Base-by-base conservation (phyloP, 2,113 vertebrate genomes). In the Cebus imitator region DNA sequence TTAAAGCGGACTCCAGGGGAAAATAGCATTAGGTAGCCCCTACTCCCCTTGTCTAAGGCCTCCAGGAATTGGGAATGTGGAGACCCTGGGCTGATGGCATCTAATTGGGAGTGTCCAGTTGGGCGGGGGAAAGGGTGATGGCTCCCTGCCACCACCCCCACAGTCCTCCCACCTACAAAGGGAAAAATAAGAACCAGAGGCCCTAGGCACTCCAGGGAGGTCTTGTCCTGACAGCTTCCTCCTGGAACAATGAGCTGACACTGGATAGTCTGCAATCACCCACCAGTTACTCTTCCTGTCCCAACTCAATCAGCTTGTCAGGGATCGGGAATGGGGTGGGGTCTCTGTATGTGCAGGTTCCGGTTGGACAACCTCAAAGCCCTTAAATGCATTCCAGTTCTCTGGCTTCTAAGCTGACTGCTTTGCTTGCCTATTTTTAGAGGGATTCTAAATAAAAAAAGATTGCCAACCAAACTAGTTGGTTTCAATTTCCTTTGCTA, bases 171-270 rank as follows among this genome's bases (percentile, higher is more conserved):
- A 93, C 96, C 97, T 97, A 98, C 98, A 97, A 95, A 96, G 73
- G 90, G 86, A 95, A 94, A 97, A 96, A 97, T 93, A 97, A 98
- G 96, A 98, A 98, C 95, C 97, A 97, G 95, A 96, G 97, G 81
- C 50, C 92, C 94, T 52, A 86, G 75, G 90, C 97, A 21, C 96
- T 98, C 98, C 97, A 73, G 98, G 98, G 98, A 99, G 98, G 98
- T 99, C 98, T 98, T 97, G 68, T 97, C 95, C 91, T 64, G 80
- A 98, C 94, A 97, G 96, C 98, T 98, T 98, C 98, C 98, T 97
- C 88, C 93, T 86, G 66, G 97, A 98, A 97, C 97, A 98, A 98
- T 91, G 98, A 97, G 95, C 91, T 97, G 98, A 98, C 98, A 98
- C 84, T 98, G 98, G 97, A 98, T 97, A 95, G 96, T 97, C 97